A percentile compares a stretch with the other conserved stretches of the same genome.
These are phyloP conservation scores for Ypsolopha sequella DNA, from an alignment of 2,888 invertebrate species.

Conservation along the genomic window DNA sequence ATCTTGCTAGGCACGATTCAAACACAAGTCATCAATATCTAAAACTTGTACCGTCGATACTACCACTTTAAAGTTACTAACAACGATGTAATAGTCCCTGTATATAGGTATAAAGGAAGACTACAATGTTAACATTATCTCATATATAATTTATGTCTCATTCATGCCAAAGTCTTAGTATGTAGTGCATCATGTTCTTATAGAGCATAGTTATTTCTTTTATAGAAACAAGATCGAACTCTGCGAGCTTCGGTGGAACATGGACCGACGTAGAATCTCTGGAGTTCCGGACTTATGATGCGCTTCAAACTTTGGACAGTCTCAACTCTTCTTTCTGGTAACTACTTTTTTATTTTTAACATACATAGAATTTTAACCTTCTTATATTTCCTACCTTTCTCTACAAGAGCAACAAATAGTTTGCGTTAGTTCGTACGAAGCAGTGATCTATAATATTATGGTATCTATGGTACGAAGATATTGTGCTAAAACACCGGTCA, in stretches of 20 bases:
- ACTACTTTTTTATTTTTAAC: constrained; percentile 7
- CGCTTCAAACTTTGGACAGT: constrained; percentile 65
- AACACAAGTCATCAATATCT: not conserved
- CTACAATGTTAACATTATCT: too few relatives aligned
- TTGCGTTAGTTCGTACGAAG: too few relatives aligned
- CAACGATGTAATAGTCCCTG: too few relatives aligned
- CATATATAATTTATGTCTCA: too few relatives aligned
- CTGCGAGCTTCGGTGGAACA: constrained; percentile 64
- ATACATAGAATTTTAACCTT: not conserved
- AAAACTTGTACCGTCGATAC: too few relatives aligned
- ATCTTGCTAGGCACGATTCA: not conserved
- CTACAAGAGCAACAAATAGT: constrained; percentile 4
- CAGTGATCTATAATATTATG: too few relatives aligned
- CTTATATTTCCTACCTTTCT: not conserved
- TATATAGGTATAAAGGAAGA: too few relatives aligned
- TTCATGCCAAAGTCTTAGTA: too few relatives aligned
- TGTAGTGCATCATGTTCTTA: too few relatives aligned
- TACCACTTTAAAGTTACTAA: too few relatives aligned
- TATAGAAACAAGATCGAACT: constrained; percentile 78
- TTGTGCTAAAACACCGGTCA: too few relatives aligned
- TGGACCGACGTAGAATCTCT: constrained; percentile 71
- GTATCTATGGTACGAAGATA: too few relatives aligned
- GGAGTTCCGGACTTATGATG: constrained; percentile 70
- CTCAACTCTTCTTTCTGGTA: constrained; percentile 60
- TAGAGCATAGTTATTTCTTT: constrained; percentile 6